phyloP scores from a whole-genome alignment of 2,113 vertebrate genomes.

The Malaclemys terrapin region DNA sequence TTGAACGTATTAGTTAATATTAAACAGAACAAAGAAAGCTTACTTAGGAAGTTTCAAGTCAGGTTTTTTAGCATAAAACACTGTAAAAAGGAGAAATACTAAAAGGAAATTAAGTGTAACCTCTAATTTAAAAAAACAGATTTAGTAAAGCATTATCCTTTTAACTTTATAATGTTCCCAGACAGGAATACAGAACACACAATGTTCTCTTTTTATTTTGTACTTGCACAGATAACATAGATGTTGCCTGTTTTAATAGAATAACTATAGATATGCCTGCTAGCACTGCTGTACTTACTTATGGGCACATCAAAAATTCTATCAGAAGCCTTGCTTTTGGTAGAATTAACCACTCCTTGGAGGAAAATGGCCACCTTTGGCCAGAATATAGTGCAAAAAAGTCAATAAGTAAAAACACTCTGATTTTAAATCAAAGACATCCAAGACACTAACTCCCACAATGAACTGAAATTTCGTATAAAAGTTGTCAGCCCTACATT shows the following conservation, averaged over 20 bases:
- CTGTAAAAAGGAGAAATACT: constrained; percentile 21
- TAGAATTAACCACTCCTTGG: not conserved
- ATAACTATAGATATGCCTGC: constrained; percentile 54
- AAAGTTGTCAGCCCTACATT: not conserved
- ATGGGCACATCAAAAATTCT: not conserved
- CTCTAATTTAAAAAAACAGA: constrained; percentile 41
- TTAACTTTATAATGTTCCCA: constrained; percentile 52
- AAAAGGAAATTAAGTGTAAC: constrained; percentile 55
- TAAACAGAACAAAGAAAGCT: not conserved
- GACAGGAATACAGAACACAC: constrained; percentile 52
- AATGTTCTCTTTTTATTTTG: constrained; percentile 20
- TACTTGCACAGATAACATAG: constrained; percentile 51
- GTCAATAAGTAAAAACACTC: not conserved
- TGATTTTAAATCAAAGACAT: not conserved
- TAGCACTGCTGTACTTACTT: not conserved
- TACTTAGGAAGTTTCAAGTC: not conserved
- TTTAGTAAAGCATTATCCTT: constrained; percentile 63
- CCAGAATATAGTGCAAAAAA: not conserved
- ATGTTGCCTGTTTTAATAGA: constrained; percentile 53
- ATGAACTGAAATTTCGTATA: not conserved
- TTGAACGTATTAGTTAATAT: not conserved
- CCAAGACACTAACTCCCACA: not conserved
- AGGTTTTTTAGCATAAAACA: constrained; percentile 18
- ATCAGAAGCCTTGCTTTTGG: not conserved
- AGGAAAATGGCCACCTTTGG: not conserved